A percentile compares a stretch with the other conserved stretches of the same genome.
Evolutionary conservation across 2,113 vertebrate genomes (phyloP).

Genomic region (Tupaia tana): DNA sequence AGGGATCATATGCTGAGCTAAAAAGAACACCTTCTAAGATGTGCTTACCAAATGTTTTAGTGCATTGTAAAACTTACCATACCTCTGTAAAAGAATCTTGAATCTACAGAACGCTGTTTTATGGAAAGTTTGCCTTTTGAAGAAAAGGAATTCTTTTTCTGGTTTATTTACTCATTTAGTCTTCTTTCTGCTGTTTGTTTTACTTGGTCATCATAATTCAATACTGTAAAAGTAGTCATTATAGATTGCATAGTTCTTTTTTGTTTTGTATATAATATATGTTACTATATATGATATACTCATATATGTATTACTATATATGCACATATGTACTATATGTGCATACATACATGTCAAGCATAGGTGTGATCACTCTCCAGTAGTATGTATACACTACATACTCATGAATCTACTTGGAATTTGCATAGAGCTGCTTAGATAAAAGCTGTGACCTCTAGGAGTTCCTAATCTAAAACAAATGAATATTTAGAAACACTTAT

Average conservation of each 20-base stretch:
- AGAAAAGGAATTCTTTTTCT: conserved; percentile 13
- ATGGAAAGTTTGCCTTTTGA: conserved; percentile 22
- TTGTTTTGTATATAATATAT: background rate
- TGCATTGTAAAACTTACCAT: conserved; percentile 1
- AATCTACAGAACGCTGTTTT: background rate
- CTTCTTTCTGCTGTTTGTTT: conserved; percentile 17
- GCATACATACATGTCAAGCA: background rate
- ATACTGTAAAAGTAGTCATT: background rate
- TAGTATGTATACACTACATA: background rate
- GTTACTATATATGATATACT: too few species aligned
- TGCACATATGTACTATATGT: too few species aligned
- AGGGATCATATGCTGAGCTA: background rate
- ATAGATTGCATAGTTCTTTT: background rate
- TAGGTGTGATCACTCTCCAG: background rate
- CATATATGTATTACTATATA: too few species aligned
- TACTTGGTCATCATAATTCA: conserved; percentile 21
- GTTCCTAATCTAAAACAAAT: conserved; percentile 25
- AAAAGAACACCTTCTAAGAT: background rate
- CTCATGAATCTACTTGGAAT: background rate
- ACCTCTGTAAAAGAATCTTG: background rate
- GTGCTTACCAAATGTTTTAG: background rate
- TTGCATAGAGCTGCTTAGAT: background rate
- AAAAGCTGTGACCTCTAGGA: background rate
- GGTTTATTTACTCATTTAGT: background rate
- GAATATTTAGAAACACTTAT: background rate